A percentile compares a stretch with the other conserved stretches of the same genome.
Evolutionary conservation across 1,140 invertebrate species (phyloP).

Genomic region (Pseudomyrmex dendroicus): DNA sequence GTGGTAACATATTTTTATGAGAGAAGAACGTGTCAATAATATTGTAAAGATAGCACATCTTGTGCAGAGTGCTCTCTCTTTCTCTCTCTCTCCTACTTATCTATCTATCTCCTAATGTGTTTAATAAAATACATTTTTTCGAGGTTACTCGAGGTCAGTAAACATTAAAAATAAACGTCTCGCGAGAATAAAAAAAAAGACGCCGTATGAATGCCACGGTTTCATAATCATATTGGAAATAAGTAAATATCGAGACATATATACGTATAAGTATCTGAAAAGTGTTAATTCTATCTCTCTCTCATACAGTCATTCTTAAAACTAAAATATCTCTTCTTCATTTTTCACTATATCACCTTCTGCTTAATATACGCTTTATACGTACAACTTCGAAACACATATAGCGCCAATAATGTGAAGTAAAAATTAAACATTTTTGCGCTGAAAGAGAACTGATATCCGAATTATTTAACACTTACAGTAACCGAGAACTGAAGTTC

Average conservation of each 20-base stretch:
- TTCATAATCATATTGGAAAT: constrained; percentile 27
- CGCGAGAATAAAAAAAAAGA: not conserved
- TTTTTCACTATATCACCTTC: not conserved
- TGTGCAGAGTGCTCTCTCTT: too few relatives aligned
- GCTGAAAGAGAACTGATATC: too few relatives aligned
- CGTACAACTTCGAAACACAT: not conserved
- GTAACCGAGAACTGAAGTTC: too few relatives aligned
- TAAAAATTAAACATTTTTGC: too few relatives aligned
- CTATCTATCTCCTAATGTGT: not conserved
- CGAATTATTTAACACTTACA: too few relatives aligned
- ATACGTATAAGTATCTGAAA: constrained; percentile 11
- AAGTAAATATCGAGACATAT: not conserved
- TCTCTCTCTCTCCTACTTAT: constrained; percentile 1
- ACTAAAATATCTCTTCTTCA: constrained; percentile 4
- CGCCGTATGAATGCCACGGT: not conserved
- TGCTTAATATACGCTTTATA: not conserved
- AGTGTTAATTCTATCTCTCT: constrained; percentile 14
- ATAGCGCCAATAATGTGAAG: too few relatives aligned
- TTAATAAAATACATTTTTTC: not conserved
- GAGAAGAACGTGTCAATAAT: too few relatives aligned
- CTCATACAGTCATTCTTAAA: not conserved
- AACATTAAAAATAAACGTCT: constrained; percentile 29
- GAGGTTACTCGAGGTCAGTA: not conserved
- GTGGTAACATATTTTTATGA: too few relatives aligned
- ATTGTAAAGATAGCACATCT: too few relatives aligned